A percentile compares a stretch with the other conserved stretches of the same genome.
Conservation (phyloP, 2,888 invertebrate genomes). For the Zelleria hepariella region DNA sequence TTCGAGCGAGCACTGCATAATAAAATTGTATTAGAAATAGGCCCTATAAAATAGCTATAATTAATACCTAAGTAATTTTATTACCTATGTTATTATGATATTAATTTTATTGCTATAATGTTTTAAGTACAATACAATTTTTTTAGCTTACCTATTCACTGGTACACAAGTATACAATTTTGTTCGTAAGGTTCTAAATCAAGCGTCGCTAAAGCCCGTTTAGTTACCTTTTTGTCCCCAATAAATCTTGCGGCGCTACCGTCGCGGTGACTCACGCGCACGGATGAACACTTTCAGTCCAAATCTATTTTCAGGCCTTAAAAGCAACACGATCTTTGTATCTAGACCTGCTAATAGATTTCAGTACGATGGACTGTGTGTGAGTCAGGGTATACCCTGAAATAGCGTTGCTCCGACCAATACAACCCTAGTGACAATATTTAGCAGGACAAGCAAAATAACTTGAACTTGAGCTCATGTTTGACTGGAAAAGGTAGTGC, state of each 20-base stretch:
- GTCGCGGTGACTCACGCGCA: constrained; percentile 38
- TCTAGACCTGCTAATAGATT: constrained; percentile 5
- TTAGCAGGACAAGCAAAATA: too few species aligned
- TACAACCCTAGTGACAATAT: too few species aligned
- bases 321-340: not conserved
- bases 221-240: constrained; percentile 32
- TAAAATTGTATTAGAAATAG: too few species aligned
- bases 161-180: constrained; percentile 18
- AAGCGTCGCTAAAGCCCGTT: constrained; percentile 17
- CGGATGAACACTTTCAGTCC: constrained; percentile 22
- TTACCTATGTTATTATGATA: too few species aligned
- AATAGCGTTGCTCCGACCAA: not conserved
- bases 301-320: constrained; percentile 4
- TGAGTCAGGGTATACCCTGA: not conserved
- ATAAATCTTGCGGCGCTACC: constrained; percentile 61
- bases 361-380: constrained; percentile 1
- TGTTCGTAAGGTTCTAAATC: constrained; percentile 15
- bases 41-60: too few species aligned
- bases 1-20: too few species aligned
- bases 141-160: too few species aligned
- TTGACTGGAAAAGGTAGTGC: too few species aligned
- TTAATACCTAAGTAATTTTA: too few species aligned
- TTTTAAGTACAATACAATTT: too few species aligned
- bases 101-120: too few species aligned
- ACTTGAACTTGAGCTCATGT: too few species aligned